Conservation (phyloP, 2,113 vertebrate species). For the Tonatia bakeri region DNA sequence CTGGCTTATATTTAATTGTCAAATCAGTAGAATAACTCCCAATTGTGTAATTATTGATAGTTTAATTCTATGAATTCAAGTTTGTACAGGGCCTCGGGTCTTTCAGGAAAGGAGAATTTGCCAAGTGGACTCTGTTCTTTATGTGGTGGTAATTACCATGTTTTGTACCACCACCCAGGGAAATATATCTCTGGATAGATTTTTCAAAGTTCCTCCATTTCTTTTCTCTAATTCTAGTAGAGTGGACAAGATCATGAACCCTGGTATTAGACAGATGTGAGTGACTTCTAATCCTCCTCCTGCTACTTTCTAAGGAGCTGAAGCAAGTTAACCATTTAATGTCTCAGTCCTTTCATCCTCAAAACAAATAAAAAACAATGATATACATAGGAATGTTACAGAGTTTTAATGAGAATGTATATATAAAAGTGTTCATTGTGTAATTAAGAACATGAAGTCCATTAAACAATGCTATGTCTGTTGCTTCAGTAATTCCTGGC, state of each 20-base stretch:
- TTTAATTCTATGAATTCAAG: neutral
- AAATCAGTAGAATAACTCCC: neutral
- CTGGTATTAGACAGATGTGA: neutral
- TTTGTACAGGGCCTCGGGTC: neutral
- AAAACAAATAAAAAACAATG: neutral
- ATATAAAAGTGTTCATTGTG: neutral
- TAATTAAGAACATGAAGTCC: neutral
- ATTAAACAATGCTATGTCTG: neutral
- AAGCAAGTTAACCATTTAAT: neutral
- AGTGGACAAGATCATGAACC: neutral
- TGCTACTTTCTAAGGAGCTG: neutral
- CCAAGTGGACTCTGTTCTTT: neutral
- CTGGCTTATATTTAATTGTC: neutral
- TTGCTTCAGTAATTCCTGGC: neutral
- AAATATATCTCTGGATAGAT: neutral
- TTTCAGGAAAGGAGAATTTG: neutral
- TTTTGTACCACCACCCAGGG: neutral
- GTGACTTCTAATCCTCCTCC: neutral
- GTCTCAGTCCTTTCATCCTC: neutral
- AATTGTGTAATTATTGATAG: neutral
- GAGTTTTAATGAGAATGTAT: neutral
- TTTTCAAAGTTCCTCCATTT: neutral
- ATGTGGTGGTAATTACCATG: neutral
- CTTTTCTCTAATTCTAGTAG: neutral
- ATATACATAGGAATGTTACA: neutral